Evolutionary conservation across 1,140 invertebrate genomes (phyloP), one percentile per base, ranked within the genome.

Genomic region (Solenopsis fugax): DNA sequence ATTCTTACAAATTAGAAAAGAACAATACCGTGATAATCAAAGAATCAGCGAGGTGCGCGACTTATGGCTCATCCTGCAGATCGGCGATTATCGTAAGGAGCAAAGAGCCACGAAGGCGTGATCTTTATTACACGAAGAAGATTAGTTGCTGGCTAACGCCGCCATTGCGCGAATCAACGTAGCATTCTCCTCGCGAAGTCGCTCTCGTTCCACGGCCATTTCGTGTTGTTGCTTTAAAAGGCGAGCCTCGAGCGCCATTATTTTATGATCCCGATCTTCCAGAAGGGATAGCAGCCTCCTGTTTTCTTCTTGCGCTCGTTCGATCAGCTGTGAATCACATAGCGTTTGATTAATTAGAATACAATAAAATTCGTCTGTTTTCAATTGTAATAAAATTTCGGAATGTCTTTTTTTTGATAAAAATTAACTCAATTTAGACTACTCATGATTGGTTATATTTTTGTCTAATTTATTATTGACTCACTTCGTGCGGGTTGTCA

Each of bases 281-380:
- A 97, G 75, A 21, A 96, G 90, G n/a, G 95, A 94, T 62, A 96
- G 89, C 37, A 97, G 92, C 24, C 95, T 94, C 56, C 94, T 93
- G 81, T 96, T 97, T 82, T 97, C 96, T 87, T 96, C 95, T 69
- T 96, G 95, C 29, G 96, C 95, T 81, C 95, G 93, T 86, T 96
- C 95, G 78, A 96, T 93, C 84, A 95, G 86, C 95, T 96, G 87
- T 67, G 87, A 87, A 45, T 56, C 13, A 24, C 54, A 72, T 29
- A 2, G 21, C 29, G 3, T 24, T 72, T 29, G 13, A 78, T 78
- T 48, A 34, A 29, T 29, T 29, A 29, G 29, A 76, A 21, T 41
- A 60, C 4, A 76, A 69, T 45, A 60, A 1, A 45, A 76, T 29
- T 29, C 29, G 9, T 45, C 3, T 2, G 7, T n/a, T 64, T 64